phyloP scores from a whole-genome alignment of 2,113 vertebrate genomes.

The Apodemus speciosus region DNA sequence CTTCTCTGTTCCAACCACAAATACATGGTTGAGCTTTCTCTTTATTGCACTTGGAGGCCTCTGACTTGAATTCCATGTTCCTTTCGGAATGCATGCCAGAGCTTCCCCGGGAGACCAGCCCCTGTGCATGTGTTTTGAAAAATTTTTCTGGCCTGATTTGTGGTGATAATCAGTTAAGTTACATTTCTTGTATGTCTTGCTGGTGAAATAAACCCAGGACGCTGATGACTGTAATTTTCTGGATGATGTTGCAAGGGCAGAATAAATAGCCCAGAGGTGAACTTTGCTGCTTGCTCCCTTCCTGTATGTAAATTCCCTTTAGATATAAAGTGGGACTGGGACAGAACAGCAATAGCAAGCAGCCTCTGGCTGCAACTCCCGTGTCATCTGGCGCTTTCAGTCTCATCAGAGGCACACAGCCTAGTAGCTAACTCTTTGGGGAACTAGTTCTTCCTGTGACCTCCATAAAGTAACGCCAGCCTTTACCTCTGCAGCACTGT shows the following conservation, averaged over 20 bases:
- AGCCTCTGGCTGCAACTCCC: constrained; percentile 46
- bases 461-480: constrained; percentile 31
- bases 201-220: constrained; percentile 70
- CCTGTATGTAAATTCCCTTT: constrained; percentile 83
- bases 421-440: constrained; percentile 9
- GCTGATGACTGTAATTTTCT: constrained; percentile 80
- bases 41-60: constrained; percentile 19
- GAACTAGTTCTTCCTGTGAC: constrained; percentile 39
- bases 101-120: constrained; percentile 58
- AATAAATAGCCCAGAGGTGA: constrained; percentile 80
- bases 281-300: constrained; percentile 83
- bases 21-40: constrained; percentile 54
- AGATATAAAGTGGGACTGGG: constrained; percentile 76
- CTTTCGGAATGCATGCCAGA: constrained; percentile 50
- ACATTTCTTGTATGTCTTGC: constrained; percentile 73
- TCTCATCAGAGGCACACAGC: constrained; percentile 55
- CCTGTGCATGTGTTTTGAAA: constrained; percentile 68
- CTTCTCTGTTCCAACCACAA: constrained; percentile 71
- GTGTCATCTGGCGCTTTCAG: constrained; percentile 67
- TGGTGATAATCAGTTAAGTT: constrained; percentile 72
- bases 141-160: constrained; percentile 68
- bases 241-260: constrained; percentile 83
- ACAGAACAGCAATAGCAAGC: constrained; percentile 62
- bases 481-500: neutral
- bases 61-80: constrained; percentile 49